These are phyloP conservation scores for Turdus rufiventris DNA, from an alignment of 2,113 vertebrate species.

Conservation along the genomic window DNA sequence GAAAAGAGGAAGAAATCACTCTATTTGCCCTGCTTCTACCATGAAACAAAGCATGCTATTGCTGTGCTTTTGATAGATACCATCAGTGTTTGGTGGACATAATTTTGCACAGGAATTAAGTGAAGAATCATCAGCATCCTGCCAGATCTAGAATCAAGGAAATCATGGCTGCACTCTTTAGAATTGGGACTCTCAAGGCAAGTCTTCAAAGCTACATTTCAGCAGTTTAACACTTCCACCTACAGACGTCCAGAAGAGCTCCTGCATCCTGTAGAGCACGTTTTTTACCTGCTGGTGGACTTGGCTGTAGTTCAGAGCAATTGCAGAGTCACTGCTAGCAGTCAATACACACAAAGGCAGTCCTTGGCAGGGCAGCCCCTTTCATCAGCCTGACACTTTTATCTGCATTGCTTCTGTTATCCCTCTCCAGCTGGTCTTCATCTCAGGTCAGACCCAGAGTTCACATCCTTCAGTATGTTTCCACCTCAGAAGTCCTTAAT, in stretches of 20 bases:
- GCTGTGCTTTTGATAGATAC: background rate
- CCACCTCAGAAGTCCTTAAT: background rate
- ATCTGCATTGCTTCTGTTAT: background rate
- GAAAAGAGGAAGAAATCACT: background rate
- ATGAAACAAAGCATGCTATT: background rate
- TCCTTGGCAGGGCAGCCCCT: background rate
- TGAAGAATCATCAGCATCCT: background rate
- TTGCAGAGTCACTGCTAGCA: background rate
- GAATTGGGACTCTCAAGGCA: background rate
- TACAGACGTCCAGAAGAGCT: background rate
- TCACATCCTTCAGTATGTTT: background rate
- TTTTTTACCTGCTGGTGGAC: background rate
- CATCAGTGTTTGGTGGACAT: background rate
- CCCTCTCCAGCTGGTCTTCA: background rate
- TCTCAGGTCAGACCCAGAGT: background rate
- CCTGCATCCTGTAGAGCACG: background rate
- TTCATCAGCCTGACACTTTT: background rate
- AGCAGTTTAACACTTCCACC: background rate
- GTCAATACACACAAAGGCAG: background rate
- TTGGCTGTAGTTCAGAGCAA: constrained; percentile 1
- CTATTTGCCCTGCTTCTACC: background rate
- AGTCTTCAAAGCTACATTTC: background rate
- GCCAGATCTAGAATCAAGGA: background rate
- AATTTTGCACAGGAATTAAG: background rate
- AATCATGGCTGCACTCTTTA: background rate